These are phyloP conservation scores for Schizaphis graminum DNA, from an alignment of 2,888 invertebrate genomes.

Conservation along the genomic window DNA sequence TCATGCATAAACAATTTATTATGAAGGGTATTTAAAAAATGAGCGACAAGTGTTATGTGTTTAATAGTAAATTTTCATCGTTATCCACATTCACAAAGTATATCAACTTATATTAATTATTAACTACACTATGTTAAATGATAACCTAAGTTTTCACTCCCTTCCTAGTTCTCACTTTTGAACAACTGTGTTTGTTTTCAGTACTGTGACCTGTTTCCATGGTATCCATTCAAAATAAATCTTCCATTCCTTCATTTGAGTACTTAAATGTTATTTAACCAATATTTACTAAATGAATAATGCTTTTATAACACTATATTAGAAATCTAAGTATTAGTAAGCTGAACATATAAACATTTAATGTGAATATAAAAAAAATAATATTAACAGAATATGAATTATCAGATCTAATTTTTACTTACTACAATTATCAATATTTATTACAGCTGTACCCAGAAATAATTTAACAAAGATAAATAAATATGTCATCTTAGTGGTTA, in stretches of 20 bases:
- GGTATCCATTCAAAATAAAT: neutral
- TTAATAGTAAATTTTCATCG: neutral
- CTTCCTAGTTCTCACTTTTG: neutral
- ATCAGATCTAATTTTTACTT: neutral
- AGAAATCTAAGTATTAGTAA: neutral
- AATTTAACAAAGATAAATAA: neutral
- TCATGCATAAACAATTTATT: neutral
- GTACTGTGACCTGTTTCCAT: constrained; percentile 7
- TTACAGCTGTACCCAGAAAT: neutral
- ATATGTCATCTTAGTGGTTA: neutral
- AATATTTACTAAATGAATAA: neutral
- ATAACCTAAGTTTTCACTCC: neutral
- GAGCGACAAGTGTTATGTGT: neutral
- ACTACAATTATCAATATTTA: neutral
- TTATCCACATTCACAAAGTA: neutral
- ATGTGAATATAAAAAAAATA: neutral
- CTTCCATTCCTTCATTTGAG: neutral
- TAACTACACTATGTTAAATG: neutral
- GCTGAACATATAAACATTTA: neutral
- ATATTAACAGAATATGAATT: neutral
- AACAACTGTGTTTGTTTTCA: neutral
- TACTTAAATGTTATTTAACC: neutral
- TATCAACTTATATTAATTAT: neutral
- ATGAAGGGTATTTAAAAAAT: neutral
- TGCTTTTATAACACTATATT: neutral